Conservation (phyloP, 1,140 invertebrate species). For the Lasaia peninsularis region DNA sequence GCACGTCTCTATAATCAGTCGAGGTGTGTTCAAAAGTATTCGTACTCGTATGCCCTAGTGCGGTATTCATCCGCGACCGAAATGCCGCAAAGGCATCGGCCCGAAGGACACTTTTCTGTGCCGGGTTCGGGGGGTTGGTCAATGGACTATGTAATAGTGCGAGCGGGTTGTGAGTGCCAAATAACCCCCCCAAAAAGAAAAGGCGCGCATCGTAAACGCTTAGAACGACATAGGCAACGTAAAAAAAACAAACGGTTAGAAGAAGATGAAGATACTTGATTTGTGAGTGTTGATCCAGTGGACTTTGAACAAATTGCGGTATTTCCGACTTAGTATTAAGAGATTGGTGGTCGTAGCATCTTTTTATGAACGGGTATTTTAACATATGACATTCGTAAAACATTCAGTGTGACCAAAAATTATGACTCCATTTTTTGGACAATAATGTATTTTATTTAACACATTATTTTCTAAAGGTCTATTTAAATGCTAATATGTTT, state of each 20-base stretch:
- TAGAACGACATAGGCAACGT: constrained; percentile 50
- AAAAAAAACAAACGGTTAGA: constrained; percentile 49
- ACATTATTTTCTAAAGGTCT: too few species aligned
- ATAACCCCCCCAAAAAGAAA: constrained; percentile 70
- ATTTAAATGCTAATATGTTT: too few species aligned
- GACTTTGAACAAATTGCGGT: constrained; percentile 59
- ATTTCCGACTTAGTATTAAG: constrained; percentile 30
- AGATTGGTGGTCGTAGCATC: constrained; percentile 29
- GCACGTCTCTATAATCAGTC: constrained; percentile 83
- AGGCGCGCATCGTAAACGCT: constrained; percentile 41
- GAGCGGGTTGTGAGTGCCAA: constrained; percentile 90
- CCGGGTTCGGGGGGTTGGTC: constrained; percentile 80
- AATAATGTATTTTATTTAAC: too few species aligned
- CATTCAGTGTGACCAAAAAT: too few species aligned
- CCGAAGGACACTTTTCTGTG: constrained; percentile 75
- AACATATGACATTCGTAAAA: too few species aligned
- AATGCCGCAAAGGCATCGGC: constrained; percentile 61
- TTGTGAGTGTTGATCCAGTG: constrained; percentile 40
- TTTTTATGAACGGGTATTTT: background rate
- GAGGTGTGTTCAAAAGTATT: constrained; percentile 89
- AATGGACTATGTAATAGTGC: constrained; percentile 88
- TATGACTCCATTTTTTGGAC: too few species aligned
- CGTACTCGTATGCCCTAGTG: constrained; percentile 91
- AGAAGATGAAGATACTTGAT: constrained; percentile 65
- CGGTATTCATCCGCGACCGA: constrained; percentile 74